Evolutionary conservation across 2,113 vertebrate species (phyloP), one percentile per base, ranked within the genome.

Genomic region (Procavia capensis): DNA sequence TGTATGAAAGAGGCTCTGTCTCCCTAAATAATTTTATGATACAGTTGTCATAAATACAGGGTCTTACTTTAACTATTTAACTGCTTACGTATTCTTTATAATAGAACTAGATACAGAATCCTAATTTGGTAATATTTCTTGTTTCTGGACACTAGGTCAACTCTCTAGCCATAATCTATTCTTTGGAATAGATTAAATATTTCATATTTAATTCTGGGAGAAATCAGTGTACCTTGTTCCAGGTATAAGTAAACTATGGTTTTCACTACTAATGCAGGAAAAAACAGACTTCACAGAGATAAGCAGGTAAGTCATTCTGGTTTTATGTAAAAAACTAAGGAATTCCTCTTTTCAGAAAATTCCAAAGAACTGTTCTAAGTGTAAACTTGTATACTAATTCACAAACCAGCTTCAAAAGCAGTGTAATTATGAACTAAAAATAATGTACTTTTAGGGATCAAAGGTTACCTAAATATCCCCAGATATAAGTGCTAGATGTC

Each of bases 291-390:
- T 24, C 27, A 89, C 57, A 80, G 41, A 96, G 41, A 88, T 75
- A 59, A 78, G 54, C 43, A 87, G 54, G 36, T 61, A 19, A 34
- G 8, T 84, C 47, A 68, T n/a, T 92, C 20, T 86, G 54, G 36
- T 80, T 82, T 90, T 92, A 89, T 75, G 20, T 89, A 81, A 95
- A 92, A 61, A 43, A 87, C 36, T 95, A 78, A 87, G 91, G 54
- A 89, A 74, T 74, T 10, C 27, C 36, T 96, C 87, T 94, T 66
- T 85, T 57, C 43, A 76, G 43, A 31, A 76, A 27, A 76, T 43
- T 17, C 41, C 76, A 59, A 95, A 91, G 17, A 85, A 39, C 34
- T 79, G 14, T 90, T 87, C 10, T 3, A 89, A 76, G 22, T 89
- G 11, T 96, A 95, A 92, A 45, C 43, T 72, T 85, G 9, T 74